Base-by-base conservation (phyloP, 2,797 vertebrate genomes). In the Micrastur ruficollis region DNA sequence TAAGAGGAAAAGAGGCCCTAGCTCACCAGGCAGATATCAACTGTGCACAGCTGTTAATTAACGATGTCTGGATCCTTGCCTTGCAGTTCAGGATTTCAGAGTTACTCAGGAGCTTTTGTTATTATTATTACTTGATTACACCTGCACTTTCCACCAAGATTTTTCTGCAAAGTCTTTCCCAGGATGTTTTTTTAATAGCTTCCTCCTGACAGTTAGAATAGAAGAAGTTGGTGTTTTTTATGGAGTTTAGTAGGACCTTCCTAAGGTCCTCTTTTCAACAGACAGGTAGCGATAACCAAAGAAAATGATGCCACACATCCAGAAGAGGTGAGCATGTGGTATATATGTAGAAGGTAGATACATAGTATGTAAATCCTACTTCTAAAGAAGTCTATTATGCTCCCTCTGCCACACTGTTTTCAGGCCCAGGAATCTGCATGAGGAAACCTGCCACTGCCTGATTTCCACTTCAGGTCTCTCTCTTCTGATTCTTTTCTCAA, bases 31-130 rank as follows among this genome's bases (percentile, higher is more conserved):
- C 31, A 93, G 44, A 63, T 47, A 67, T 32, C 27, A 74, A 22
- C 47, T 62, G 36, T 12, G 27, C 49, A 40, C 40, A 83, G 22
- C 21, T 63, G 23, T 55, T 83, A 80, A 44, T 59, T 55, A 72
- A 58, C 0, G 0, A 20, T 13, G 7, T 29, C 52, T 85, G 55
- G 32, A 34, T 10, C 7, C 6, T 21, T 71, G 47, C 36, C 53
- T 72, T 40, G 15, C 21, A 67, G 53, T 61, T 63, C 36, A 61
- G 52, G 22, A 52, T 73, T 89, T 81, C 53, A 63, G 25, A 90
- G 50, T 50, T 81, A 46, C 32, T 53, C 8, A 5, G 27, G 12
- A 79, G 10, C 12, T 65, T 78, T 47, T 32, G 38, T 26, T 1
- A 6, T 44, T 44, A 44, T 44, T 44, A 67, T 86, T 67, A n/a